Percentiles rank a stretch among this genome's conserved stretches.
These are phyloP conservation scores for Drosophila bocqueti DNA, from an alignment of 1,140 invertebrate genomes.

Conservation along the genomic window DNA sequence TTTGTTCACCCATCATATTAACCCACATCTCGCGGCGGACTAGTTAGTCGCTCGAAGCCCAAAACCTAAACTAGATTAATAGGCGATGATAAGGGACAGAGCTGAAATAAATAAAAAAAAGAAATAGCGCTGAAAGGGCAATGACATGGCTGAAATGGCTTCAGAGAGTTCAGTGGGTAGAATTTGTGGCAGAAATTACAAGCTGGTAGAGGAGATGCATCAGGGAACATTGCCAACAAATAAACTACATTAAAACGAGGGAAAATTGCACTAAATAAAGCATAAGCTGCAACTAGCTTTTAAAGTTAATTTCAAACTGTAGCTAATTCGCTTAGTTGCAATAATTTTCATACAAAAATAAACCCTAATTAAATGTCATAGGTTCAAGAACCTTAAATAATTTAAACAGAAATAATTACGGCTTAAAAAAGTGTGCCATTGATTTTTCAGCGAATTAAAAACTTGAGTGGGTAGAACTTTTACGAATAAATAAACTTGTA, in stretches of 20 bases:
- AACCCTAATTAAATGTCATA: neutral
- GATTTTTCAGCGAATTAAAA: conserved; percentile 15
- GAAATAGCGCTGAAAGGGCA: conserved; percentile 39
- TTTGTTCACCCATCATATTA: conserved; percentile 70
- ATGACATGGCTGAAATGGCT: conserved; percentile 40
- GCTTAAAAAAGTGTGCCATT: neutral
- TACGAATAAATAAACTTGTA: conserved; percentile 2
- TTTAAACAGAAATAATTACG: neutral
- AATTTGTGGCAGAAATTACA: neutral
- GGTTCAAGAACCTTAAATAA: conserved; percentile 1
- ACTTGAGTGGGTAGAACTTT: conserved; percentile 17
- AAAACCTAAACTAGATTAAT: conserved; percentile 79
- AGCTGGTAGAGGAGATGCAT: neutral
- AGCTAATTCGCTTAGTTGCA: neutral
- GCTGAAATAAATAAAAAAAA: conserved; percentile 11
- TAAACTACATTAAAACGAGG: neutral
- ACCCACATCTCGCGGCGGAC: conserved; percentile 66
- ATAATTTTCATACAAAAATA: neutral
- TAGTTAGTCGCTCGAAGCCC: conserved; percentile 50
- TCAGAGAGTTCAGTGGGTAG: conserved; percentile 5
- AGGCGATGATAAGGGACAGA: conserved; percentile 63
- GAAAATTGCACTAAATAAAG: too few relatives aligned
- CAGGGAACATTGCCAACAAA: conserved; percentile 13
- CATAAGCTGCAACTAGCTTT: neutral
- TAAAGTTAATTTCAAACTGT: neutral